Evolutionary conservation across 2,888 invertebrate species (phyloP), one percentile per base, ranked within the genome.

Genomic region (Volucella zonaria): DNA sequence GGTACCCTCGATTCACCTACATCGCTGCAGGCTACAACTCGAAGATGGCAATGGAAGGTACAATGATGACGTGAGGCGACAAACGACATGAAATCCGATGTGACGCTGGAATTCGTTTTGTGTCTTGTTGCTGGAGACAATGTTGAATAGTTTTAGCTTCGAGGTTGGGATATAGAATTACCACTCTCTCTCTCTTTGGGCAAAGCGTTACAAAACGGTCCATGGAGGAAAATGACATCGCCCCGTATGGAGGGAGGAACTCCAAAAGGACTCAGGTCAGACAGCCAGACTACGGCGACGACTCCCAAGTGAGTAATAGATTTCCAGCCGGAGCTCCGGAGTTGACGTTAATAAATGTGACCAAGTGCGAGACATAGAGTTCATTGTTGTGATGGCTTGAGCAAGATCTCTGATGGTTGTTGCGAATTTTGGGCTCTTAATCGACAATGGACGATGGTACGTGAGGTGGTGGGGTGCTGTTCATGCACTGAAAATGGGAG

Each of bases 401-500:
- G 45, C 31, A 31, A 43, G 43, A 62, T 49, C 43, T 12, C 52
- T 49, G 66, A 79, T 73, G 58, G 14, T 66, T 42, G 71, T 70
- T 76, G 64, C 62, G 51, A 56, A 81, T 81, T 81, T 81, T 59
- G 70, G 76, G 76, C 31, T 71, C 70, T 76, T 66, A 70, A 76
- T 81, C 64, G 81, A 76, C 31, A 31, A 31, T 31, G 31, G 31
- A 31, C 31, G 31, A 31, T 31, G 4, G 31, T 31, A 31, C 31
- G 31, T 68, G 74, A 54, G 40, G 54, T 18, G 54, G 61, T 68
- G 62, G 15, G 66, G 14, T 73, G 40, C 18, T 68, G 66, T 67
- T 58, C 47, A 40, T 31, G 10, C 71, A 58, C 38, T 54, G 66
- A 3, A 75, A 75, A 66, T 76, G 76, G 76, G 76, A 76, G 76